Evolutionary conservation across 2,888 invertebrate genomes (phyloP).

Genomic region (Drosophila diplacantha): DNA sequence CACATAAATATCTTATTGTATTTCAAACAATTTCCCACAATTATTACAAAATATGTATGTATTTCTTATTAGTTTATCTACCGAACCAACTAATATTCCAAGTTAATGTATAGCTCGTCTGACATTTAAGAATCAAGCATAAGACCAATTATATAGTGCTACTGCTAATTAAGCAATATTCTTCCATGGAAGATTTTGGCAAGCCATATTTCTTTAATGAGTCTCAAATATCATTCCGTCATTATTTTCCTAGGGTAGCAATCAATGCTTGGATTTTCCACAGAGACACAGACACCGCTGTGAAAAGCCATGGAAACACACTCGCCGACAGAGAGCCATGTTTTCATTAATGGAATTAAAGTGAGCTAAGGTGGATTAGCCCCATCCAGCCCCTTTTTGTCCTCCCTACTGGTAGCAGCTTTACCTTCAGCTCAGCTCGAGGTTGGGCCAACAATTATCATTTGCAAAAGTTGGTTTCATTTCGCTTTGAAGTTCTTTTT

Average conservation of each 20-base stretch:
- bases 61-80: not conserved
- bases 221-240: slow-evolving; percentile 22
- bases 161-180: slow-evolving; percentile 1
- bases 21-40: no score
- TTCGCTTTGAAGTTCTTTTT: slow-evolving; percentile 39
- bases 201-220: slow-evolving; percentile 19
- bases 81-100: not conserved
- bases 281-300: slow-evolving; percentile 19
- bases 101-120: not conserved
- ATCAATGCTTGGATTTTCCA: slow-evolving; percentile 27
- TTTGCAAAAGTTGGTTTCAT: slow-evolving; percentile 34
- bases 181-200: not conserved
- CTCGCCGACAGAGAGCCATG: slow-evolving; percentile 5
- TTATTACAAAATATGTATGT: not conserved
- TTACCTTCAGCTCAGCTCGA: slow-evolving; percentile 27
- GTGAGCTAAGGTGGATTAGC: slow-evolving; percentile 23
- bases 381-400: slow-evolving; percentile 4
- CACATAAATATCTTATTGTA: not conserved
- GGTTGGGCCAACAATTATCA: slow-evolving; percentile 41
- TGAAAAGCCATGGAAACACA: slow-evolving; percentile 36
- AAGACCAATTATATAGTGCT: not conserved
- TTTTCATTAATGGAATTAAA: slow-evolving; percentile 57
- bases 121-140: not conserved
- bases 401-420: slow-evolving; percentile 7
- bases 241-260: slow-evolving; percentile 25